A percentile compares a stretch with the other conserved stretches of the same genome.
Conservation (phyloP, 2,888 invertebrate species). For the Nephrocerus scutellatus region DNA sequence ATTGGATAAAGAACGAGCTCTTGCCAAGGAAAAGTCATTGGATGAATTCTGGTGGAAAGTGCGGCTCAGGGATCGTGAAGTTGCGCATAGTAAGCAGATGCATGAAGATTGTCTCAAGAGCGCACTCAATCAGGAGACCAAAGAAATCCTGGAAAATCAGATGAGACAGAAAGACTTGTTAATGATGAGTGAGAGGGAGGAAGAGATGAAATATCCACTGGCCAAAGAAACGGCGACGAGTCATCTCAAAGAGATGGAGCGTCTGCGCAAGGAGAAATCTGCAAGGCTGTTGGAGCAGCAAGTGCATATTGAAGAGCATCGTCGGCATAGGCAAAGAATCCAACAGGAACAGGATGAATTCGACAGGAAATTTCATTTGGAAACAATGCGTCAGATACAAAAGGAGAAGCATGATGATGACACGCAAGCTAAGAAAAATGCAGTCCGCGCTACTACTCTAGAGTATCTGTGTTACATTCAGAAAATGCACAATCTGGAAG, state of each 20-base stretch:
- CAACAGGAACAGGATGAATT: slow-evolving; percentile 25
- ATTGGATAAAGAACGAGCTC: slow-evolving; percentile 31
- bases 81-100: slow-evolving; percentile 25
- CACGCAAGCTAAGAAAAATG: slow-evolving; percentile 22
- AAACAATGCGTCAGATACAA: slow-evolving; percentile 29
- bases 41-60: slow-evolving; percentile 34
- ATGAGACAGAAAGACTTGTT: slow-evolving; percentile 24
- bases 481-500: slow-evolving; percentile 30
- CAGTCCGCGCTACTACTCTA: slow-evolving; percentile 27
- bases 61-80: slow-evolving; percentile 25
- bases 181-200: slow-evolving; percentile 20
- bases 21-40: slow-evolving; percentile 26
- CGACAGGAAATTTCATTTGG: slow-evolving; percentile 30
- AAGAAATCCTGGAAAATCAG: slow-evolving; percentile 25
- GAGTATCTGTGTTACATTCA: slow-evolving; percentile 36
- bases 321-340: slow-evolving; percentile 16
- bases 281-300: slow-evolving; percentile 26
- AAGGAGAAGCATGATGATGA: slow-evolving; percentile 23
- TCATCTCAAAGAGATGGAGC: slow-evolving; percentile 26
- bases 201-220: slow-evolving; percentile 13
- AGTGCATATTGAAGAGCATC: slow-evolving; percentile 26
- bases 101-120: slow-evolving; percentile 27
- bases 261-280: slow-evolving; percentile 29
- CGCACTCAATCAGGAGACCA: slow-evolving; percentile 23
- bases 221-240: slow-evolving; percentile 24